Evolutionary conservation across 2,888 invertebrate species (phyloP), one percentile per base, ranked within the genome.

Genomic region (Nemotelus nigrinus): DNA sequence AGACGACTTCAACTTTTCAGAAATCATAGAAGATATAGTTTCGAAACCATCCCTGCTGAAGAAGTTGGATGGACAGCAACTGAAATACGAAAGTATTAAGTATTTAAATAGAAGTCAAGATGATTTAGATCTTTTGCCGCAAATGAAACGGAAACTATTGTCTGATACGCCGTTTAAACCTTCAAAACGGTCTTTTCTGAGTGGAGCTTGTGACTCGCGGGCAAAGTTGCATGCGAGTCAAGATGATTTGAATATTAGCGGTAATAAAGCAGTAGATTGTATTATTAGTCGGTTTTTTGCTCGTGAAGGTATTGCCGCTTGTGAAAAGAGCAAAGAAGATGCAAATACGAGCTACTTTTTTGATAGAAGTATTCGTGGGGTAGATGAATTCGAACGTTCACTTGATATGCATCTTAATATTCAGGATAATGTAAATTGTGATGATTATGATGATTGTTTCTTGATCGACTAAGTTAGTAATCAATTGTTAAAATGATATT

Each of bases 331-430:
- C 25, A 39, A 71, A 50, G 80, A 81, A 39, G 45, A 70, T 3
- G 58, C 79, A 3, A 83, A 83, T 79, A 79, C 83, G 82, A 91
- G 90, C 83, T 88, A 88, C 83, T 91, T 91, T 80, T 91, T 91
- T 81, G 89, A 67, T 10, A 39, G 60, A 7, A 82, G 89, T 80
- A 87, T 87, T 1, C 88, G 86, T 65, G 88, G 88, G 55, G 85
- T 87, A n/a, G 92, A 92, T 84, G 88, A 89, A 8, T 92, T 92
- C 83, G 92, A 92, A 85, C 88, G 89, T 82, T 89, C 91, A 3
- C 84, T 92, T 80, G 88, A 89, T 76, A 44, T 65, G 25, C 3
- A 68, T 25, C 25, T 6, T n/a, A n/a, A 50, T 8, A 25, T 25
- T 25, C 5, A 4, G 3, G 44, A 39, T 25, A 50, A 68, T 47